A percentile compares a stretch with the other conserved stretches of the same genome.
phyloP scores from a whole-genome alignment of 2,113 vertebrate species.

The Halichoeres trimaculatus region DNA sequence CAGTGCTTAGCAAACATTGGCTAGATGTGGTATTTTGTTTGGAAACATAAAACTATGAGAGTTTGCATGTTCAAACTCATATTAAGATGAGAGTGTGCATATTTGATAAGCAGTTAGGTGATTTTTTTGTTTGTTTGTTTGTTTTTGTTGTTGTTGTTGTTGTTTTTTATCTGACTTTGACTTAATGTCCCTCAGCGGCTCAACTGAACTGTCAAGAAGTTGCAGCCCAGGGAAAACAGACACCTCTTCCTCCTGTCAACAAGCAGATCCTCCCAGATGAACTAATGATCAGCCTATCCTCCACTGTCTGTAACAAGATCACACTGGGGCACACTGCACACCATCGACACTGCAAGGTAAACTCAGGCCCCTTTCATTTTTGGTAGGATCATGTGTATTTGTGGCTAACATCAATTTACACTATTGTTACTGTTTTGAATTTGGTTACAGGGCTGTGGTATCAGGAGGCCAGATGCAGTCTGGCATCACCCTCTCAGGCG shows the following conservation, averaged over 20 bases:
- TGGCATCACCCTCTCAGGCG: slow-evolving; percentile 87
- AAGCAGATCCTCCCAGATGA: slow-evolving; percentile 84
- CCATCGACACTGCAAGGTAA: slow-evolving; percentile 67
- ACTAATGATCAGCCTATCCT: slow-evolving; percentile 83
- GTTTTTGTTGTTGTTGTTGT: no score
- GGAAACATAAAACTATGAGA: not conserved
- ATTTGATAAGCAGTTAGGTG: no score
- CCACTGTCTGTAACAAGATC: slow-evolving; percentile 67
- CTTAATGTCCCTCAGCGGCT: slow-evolving; percentile 9
- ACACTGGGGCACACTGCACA: slow-evolving; percentile 60
- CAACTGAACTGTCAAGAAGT: slow-evolving; percentile 19
- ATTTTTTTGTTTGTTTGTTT: no score
- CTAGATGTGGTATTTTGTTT: not conserved
- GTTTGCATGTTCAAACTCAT: no score
- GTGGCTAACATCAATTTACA: not conserved
- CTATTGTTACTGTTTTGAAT: not conserved
- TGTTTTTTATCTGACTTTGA: not conserved
- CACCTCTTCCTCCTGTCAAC: slow-evolving; percentile 24
- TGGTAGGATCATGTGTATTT: not conserved
- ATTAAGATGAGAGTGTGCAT: no score
- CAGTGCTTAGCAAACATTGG: not conserved
- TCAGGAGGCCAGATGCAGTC: slow-evolving; percentile 80
- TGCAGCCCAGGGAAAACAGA: slow-evolving; percentile 5
- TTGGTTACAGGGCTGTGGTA: slow-evolving; percentile 75
- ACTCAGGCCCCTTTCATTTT: not conserved